Conservation (phyloP, 1,140 invertebrate species). For the Zaprionus africanus region DNA sequence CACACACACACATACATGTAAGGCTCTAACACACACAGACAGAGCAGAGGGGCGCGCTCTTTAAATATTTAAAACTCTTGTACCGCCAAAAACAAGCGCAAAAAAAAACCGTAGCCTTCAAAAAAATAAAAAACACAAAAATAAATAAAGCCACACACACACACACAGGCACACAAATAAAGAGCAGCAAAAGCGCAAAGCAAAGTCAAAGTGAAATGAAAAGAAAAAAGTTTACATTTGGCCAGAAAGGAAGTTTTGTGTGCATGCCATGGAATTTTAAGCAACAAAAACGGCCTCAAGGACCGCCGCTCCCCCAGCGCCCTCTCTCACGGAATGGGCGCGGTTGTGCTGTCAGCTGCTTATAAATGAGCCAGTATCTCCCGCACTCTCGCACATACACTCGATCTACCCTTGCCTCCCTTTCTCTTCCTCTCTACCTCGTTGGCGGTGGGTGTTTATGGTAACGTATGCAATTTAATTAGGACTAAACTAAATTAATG, state of each 20-base stretch:
- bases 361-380: slow-evolving; percentile 47
- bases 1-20: slow-evolving; percentile 21
- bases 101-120: slow-evolving; percentile 36
- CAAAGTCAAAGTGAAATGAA: slow-evolving; percentile 12
- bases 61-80: slow-evolving; percentile 67
- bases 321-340: slow-evolving; percentile 30
- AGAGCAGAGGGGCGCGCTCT: slow-evolving; percentile 32
- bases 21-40: slow-evolving; percentile 25
- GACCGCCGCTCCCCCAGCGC: neutral
- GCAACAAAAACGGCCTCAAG: slow-evolving; percentile 45
- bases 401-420: neutral
- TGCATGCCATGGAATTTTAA: slow-evolving; percentile 45
- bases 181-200: slow-evolving; percentile 23
- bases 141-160: slow-evolving; percentile 20
- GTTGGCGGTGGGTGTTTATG: slow-evolving; percentile 36
- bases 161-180: slow-evolving; percentile 15
- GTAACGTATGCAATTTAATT: slow-evolving; percentile 66
- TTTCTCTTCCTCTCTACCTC: neutral
- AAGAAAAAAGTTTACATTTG: slow-evolving; percentile 46
- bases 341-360: slow-evolving; percentile 46
- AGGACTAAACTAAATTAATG: slow-evolving; percentile 69
- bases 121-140: slow-evolving; percentile 22
- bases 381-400: neutral
- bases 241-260: slow-evolving; percentile 47
- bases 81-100: slow-evolving; percentile 38